Percentiles rank a stretch among this genome's conserved stretches.
Evolutionary conservation across 1,140 invertebrate species (phyloP).

Genomic region (Leptinotarsa defecta): DNA sequence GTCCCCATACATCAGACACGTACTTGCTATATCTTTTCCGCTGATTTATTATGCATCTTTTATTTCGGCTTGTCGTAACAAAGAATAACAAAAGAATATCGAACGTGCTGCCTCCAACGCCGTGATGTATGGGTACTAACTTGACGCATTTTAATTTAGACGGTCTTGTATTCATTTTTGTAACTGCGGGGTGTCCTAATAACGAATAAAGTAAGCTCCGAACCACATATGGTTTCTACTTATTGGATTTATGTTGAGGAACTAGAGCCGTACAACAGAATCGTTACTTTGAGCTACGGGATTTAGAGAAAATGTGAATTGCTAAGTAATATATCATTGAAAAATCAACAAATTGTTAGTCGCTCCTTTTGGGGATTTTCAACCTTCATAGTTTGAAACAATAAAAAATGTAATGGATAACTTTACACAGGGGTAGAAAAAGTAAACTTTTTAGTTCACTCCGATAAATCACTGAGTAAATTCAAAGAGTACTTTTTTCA

Average conservation of each 20-base stretch:
- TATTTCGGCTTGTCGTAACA: not conserved
- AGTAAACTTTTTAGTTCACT: too few species aligned
- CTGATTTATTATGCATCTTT: conserved; percentile 10
- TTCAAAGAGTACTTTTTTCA: too few species aligned
- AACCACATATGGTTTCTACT: not conserved
- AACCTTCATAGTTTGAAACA: too few species aligned
- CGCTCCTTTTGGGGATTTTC: too few species aligned
- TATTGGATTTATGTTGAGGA: not conserved
- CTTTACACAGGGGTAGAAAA: too few species aligned
- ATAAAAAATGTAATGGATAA: too few species aligned
- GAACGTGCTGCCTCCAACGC: not conserved
- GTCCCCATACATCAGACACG: not conserved
- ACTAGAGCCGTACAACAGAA: too few species aligned
- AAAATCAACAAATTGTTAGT: too few species aligned
- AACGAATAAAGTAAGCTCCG: not conserved
- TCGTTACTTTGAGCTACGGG: too few species aligned
- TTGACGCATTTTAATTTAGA: conserved; percentile 15
- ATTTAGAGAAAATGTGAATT: too few species aligned
- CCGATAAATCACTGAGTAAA: too few species aligned
- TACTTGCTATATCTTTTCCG: conserved; percentile 8
- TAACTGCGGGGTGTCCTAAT: conserved; percentile 8
- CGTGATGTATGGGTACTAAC: conserved; percentile 11
- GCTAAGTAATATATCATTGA: too few species aligned
- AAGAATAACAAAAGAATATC: conserved; percentile 3
- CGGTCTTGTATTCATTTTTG: conserved; percentile 14